Evolutionary conservation across 2,888 invertebrate genomes (phyloP).

Genomic region (Halictus quadricinctus): DNA sequence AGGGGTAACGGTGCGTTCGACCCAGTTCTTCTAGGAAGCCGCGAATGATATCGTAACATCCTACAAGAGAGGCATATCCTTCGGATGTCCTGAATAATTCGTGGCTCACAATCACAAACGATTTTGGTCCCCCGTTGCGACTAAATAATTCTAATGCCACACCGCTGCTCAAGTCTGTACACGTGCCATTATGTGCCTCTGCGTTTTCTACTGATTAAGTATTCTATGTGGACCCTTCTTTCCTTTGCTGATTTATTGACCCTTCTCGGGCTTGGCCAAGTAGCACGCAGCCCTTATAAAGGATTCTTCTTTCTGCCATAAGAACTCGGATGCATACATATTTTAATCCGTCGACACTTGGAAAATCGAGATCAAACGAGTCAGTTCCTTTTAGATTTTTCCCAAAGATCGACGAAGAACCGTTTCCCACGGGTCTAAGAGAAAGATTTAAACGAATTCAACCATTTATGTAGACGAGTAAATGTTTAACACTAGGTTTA

Average conservation of each 20-base stretch:
- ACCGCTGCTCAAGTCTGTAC: slow-evolving; percentile 40
- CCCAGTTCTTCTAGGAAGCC: slow-evolving; percentile 54
- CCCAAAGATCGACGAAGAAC: neutral
- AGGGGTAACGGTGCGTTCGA: slow-evolving; percentile 40
- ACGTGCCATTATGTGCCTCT: slow-evolving; percentile 61
- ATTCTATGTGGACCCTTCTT: slow-evolving; percentile 57
- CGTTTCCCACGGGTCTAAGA: no score
- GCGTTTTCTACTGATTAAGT: slow-evolving; percentile 65
- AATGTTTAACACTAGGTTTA: no score
- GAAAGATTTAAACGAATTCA: no score
- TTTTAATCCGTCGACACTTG: neutral
- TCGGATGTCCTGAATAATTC: slow-evolving; percentile 51
- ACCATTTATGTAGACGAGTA: no score
- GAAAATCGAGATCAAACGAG: neutral
- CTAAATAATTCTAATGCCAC: slow-evolving; percentile 66
- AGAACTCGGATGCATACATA: neutral
- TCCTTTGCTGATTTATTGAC: slow-evolving; percentile 50
- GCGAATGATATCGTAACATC: slow-evolving; percentile 46
- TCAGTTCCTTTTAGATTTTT: neutral
- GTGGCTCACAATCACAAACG: slow-evolving; percentile 58
- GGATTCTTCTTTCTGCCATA: slow-evolving; percentile 11
- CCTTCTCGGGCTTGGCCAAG: slow-evolving; percentile 46
- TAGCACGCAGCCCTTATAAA: slow-evolving; percentile 49
- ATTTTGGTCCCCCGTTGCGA: slow-evolving; percentile 10
- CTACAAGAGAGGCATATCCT: slow-evolving; percentile 45